phyloP scores from a whole-genome alignment of 2,888 invertebrate species.

The Aethes cnicana region DNA sequence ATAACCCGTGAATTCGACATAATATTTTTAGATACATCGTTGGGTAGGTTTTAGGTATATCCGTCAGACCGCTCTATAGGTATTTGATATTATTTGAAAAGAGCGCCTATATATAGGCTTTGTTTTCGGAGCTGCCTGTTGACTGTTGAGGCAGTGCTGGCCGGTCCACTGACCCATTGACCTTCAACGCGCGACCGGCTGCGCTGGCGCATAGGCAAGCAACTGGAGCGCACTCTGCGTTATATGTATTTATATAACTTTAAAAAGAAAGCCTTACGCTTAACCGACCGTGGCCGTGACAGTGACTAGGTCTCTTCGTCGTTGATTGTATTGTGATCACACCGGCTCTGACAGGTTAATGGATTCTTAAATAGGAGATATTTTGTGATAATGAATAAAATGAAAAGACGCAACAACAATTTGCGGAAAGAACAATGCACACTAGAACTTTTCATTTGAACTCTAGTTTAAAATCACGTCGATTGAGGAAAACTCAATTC shows the following conservation, averaged over 20 bases:
- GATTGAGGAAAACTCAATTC: too few species aligned
- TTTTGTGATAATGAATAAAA: too few species aligned
- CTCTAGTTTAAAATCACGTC: too few species aligned
- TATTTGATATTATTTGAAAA: too few species aligned
- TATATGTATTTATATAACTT: constrained; percentile 42
- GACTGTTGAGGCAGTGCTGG: constrained; percentile 21
- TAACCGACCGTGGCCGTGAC: constrained; percentile 31
- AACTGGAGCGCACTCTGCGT: constrained; percentile 49
- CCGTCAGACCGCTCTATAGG: too few species aligned
- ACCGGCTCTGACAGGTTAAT: not conserved
- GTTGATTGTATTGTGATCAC: constrained; percentile 1
- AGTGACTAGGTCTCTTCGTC: constrained; percentile 23
- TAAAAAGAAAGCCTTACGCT: constrained; percentile 51
- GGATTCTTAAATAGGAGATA: not conserved
- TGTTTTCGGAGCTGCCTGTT: constrained; percentile 13
- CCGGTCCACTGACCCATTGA: constrained; percentile 71
- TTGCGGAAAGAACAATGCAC: too few species aligned
- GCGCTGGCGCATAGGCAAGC: constrained; percentile 52
- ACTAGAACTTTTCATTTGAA: too few species aligned
- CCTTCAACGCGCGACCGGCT: constrained; percentile 69
- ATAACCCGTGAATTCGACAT: too few species aligned
- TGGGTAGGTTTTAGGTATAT: too few species aligned
- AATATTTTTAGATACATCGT: too few species aligned
- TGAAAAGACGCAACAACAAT: too few species aligned
- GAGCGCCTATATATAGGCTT: constrained; percentile 5